A percentile compares a stretch with the other conserved stretches of the same genome.
These are phyloP conservation scores for Oasisia sp. DNA, from an alignment of 2,888 invertebrate genomes.

Conservation along the genomic window DNA sequence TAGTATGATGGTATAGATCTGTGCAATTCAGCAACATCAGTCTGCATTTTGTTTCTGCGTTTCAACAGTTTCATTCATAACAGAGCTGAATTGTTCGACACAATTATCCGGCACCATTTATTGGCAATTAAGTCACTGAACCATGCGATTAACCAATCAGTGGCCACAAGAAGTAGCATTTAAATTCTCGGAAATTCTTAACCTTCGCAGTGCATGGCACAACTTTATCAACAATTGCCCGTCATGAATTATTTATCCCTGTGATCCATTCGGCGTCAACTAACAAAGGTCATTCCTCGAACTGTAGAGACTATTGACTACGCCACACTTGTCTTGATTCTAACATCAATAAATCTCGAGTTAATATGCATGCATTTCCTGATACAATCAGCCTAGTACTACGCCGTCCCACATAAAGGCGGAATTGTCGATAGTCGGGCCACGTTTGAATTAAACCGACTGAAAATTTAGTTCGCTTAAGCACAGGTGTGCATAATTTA, in stretches of 20 bases:
- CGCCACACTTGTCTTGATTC: neutral
- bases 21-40: neutral
- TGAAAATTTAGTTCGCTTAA: neutral
- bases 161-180: neutral
- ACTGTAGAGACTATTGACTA: neutral
- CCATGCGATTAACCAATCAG: neutral
- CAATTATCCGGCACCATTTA: neutral
- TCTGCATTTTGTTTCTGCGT: neutral
- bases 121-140: neutral
- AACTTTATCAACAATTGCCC: neutral
- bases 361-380: constrained; percentile 4
- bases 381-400: neutral
- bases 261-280: neutral
- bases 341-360: neutral
- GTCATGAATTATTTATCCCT: neutral
- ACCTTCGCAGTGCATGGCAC: neutral
- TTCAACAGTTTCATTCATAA: neutral
- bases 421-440: neutral
- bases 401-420: neutral
- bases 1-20: too few species aligned
- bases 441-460: neutral
- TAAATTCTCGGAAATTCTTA: neutral
- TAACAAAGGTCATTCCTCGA: neutral
- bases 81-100: neutral
- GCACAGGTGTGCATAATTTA: neutral